Percentiles rank a stretch among this genome's conserved stretches.
These are phyloP conservation scores for Dromococcyx pavoninus DNA, from an alignment of 2,797 vertebrate genomes.

Conservation along the genomic window DNA sequence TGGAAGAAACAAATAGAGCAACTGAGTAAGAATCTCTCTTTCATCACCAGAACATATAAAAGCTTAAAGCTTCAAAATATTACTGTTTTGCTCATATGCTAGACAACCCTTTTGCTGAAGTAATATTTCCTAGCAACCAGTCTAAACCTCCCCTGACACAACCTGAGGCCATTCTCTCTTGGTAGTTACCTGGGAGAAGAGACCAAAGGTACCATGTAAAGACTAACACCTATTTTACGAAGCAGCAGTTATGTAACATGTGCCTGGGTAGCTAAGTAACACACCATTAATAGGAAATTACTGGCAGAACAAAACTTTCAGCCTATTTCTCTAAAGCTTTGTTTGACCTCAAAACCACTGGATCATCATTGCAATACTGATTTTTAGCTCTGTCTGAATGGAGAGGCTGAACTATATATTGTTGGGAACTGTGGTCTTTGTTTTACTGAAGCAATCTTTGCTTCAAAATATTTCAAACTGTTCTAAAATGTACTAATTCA, in stretches of 20 bases:
- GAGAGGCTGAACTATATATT: not conserved
- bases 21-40: not conserved
- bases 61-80: not conserved
- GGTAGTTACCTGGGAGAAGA: too few relatives aligned
- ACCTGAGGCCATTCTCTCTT: too few relatives aligned
- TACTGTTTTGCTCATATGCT: not conserved
- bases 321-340: not conserved
- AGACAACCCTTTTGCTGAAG: too few relatives aligned
- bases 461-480: not conserved
- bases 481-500: not conserved
- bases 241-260: not conserved
- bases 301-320: not conserved
- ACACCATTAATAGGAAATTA: not conserved
- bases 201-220: too few relatives aligned
- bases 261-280: not conserved
- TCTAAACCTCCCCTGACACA: too few relatives aligned
- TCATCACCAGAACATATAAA: not conserved
- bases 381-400: not conserved
- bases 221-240: not conserved
- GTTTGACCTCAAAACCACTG: not conserved
- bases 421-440: rapidly evolving
- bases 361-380: not conserved
- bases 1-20: not conserved
- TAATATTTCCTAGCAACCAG: too few relatives aligned
- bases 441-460: not conserved